Base-by-base conservation (phyloP, 2,113 vertebrate species). In the Marmota flaviventris region DNA sequence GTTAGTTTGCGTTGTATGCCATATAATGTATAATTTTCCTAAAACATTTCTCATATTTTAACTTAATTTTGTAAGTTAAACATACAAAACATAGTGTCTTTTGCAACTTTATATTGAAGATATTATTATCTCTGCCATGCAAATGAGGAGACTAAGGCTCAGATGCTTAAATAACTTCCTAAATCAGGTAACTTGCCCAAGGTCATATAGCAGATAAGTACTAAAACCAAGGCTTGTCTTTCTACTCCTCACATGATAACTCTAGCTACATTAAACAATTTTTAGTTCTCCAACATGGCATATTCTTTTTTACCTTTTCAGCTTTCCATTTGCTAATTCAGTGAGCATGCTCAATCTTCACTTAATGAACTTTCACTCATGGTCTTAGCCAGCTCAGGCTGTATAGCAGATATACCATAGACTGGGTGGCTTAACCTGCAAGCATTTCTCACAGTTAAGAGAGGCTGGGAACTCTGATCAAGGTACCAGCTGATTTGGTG, bases 1-100 rank as follows among this genome's bases (percentile, higher is more conserved):
- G 65, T 84, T 90, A n/a, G 7, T 85, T 81, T 95, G n/a, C 84
- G 2, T 84, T 96, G 84, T 94, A 96, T 25, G 11, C 2, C 48
- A 88, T 27, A 39, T 45, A 88, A 81, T 81, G 14, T 56, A 18
- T 39, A 95, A 81, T 48, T 78, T 86, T 69, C 17, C 53, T 89
- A 34, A 94, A 63, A 22, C 11, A 84, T 75, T 69, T 79, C 4
- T 84, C 20, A 86, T 56, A 9, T 34, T 92, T 85, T 48, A 92
- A 86, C 67, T 96, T 93, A 63, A 63, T 81, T 84, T 81, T 88
- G 10, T 56, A 85, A 93, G 45, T 34, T 61, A 77, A 83, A 84
- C 58, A 45, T 84, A 75, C 39, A 24, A 14, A 34, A 76, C 7
- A 63, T 27, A 27, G 37, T 9, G 39, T 37, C 75, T 84, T 87